A percentile compares a stretch with the other conserved stretches of the same genome.
Conservation (phyloP, 2,797 vertebrate genomes). For the Hippocampus kuda region DNA sequence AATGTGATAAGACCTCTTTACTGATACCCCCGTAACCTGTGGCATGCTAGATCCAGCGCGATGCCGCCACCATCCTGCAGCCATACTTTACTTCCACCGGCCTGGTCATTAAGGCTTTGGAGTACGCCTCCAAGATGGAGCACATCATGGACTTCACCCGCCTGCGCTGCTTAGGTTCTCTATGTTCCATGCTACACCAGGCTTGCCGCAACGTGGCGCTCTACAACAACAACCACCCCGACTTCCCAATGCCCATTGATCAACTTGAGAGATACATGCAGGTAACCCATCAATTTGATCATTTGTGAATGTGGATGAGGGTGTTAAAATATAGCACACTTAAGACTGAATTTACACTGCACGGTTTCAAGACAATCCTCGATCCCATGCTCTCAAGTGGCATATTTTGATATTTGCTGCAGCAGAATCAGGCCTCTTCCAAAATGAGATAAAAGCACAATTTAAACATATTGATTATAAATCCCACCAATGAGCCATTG, state of each 20-base stretch:
- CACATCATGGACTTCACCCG: constrained; percentile 99
- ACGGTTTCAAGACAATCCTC: no score
- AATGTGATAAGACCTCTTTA: not conserved
- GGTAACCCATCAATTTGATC: constrained; percentile 55
- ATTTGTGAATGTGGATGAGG: not conserved
- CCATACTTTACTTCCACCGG: constrained; percentile 95
- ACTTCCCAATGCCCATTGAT: constrained; percentile 96
- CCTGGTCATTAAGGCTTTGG: constrained; percentile 92
- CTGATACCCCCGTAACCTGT: not conserved
- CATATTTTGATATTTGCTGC: no score
- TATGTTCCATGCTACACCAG: constrained; percentile 98
- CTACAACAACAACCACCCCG: constrained; percentile 96
- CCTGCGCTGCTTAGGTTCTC: constrained; percentile 86
- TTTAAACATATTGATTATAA: no score
- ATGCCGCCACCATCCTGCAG: constrained; percentile 81
- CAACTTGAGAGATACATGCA: constrained; percentile 96
- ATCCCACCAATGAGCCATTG: no score
- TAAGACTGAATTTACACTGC: no score
- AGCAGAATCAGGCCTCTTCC: no score
- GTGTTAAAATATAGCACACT: not conserved
- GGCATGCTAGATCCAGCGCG: constrained; percentile 83
- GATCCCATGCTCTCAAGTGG: no score
- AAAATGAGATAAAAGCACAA: no score
- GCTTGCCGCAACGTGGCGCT: constrained; percentile 92
- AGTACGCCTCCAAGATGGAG: constrained; percentile 93